Percentiles rank a stretch among this genome's conserved stretches.
These are phyloP conservation scores for Microcebus ravelobensis DNA, from an alignment of 2,113 vertebrate genomes.

Conservation along the genomic window DNA sequence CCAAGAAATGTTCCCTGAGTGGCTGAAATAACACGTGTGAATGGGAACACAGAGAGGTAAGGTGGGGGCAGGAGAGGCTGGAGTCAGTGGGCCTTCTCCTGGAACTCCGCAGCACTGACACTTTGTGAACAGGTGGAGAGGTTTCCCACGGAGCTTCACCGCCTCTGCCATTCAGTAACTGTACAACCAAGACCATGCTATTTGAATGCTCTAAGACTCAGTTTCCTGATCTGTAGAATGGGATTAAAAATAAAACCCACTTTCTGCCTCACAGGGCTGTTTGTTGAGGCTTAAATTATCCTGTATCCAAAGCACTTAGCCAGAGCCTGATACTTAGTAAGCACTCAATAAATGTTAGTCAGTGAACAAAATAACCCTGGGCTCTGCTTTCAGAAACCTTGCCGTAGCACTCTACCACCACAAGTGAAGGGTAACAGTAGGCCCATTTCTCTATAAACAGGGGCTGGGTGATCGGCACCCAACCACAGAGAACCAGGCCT, in stretches of 20 bases:
- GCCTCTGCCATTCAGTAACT: background rate
- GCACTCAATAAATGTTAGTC: background rate
- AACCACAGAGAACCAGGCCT: background rate
- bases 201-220: background rate
- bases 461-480: background rate
- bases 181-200: background rate
- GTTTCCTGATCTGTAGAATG: background rate
- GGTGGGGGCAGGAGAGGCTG: fast-evolving
- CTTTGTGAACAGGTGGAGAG: background rate
- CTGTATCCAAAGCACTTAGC: background rate
- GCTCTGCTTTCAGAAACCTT: background rate
- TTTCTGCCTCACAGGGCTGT: background rate
- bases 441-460: background rate
- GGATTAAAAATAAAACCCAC: background rate
- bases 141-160: background rate
- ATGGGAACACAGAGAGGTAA: background rate
- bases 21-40: background rate
- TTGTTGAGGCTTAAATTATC: background rate
- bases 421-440: background rate
- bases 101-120: background rate
- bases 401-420: background rate
- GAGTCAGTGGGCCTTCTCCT: background rate
- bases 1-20: background rate
- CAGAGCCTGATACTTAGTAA: background rate
- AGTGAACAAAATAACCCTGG: background rate